Evolutionary conservation across 2,888 invertebrate genomes (phyloP), one percentile per base, ranked within the genome.

Genomic region (Glaucopsyche alexis): DNA sequence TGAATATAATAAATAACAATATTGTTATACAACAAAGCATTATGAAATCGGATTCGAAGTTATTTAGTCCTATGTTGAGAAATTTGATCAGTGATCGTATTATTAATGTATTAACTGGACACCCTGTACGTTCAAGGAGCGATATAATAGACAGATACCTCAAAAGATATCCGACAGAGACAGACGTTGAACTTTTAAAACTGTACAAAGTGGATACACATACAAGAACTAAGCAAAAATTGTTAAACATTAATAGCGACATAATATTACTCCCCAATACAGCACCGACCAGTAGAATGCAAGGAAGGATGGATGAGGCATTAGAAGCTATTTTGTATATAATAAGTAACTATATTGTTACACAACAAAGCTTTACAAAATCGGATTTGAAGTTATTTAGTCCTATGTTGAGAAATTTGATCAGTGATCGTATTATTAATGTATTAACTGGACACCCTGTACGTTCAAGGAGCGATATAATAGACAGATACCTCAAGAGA

Each of bases 141-240:
- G 79, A 82, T 1, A 83, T 89, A 70, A 77, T 85, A 42, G 77
- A 75, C 13, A 74, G 76, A 29, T 91, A 92, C 79, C 86, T 88
- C 73, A 72, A 80, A 72, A 77, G 79, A 74, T 87, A 81, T 79
- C 83, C 86, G 2, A 67, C 73, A 71, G 78, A 80, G 8, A 85
- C 85, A 0, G 90, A 91, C 76, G 71, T 76, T 19, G 85, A 87
- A 45, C 75, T 91, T 69, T 67, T 90, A 50, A 66, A 47, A 9
- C 74, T 73, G 49, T 70, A 64, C 38, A 29, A 38, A 9, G 38
- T 7, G 13, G 38, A 40, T n/a, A 7, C 1, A 6, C 2, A 55
- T 64, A 29, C 7, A 64, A 7, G 13, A 60, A 60, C 9, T n/a
- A n/a, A 60, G 13, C 60, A 60, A 50, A 8, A 50, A 6, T 4